These are phyloP conservation scores for Micronycteris hirsuta DNA, from an alignment of 2,113 vertebrate species.

Conservation along the genomic window DNA sequence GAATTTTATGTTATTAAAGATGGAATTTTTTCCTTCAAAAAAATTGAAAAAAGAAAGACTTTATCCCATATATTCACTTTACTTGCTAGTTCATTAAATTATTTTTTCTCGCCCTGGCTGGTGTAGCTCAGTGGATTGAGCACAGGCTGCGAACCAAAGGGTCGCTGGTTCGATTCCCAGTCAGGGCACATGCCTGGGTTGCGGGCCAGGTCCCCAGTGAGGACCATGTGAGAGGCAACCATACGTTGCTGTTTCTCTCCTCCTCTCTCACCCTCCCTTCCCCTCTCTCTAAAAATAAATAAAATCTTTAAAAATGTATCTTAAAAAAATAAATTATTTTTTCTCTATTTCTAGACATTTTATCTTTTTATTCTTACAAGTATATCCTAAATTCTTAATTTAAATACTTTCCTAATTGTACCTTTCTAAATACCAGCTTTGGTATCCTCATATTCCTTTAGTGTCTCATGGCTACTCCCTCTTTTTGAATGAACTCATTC, in stretches of 20 bases:
- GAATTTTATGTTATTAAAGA: not conserved
- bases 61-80: not conserved
- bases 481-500: not conserved
- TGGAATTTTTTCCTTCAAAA: not conserved
- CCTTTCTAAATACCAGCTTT: not conserved
- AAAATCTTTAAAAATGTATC: no score
- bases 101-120: constrained; percentile 19
- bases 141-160: no score
- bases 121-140: no score
- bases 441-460: not conserved
- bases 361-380: not conserved
- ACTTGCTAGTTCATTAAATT: constrained; percentile 4
- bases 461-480: not conserved
- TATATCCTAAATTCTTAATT: not conserved
- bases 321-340: constrained; percentile 31
- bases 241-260: no score
- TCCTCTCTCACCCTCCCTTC: no score
- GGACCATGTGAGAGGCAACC: no score
- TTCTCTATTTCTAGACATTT: not conserved
- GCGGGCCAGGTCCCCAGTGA: no score
- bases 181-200: no score
- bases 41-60: constrained; percentile 26
- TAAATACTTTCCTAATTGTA: not conserved
- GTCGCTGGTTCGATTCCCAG: no score
- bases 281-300: no score